Conservation (phyloP, 2,797 vertebrate species). For the Lophius americanus region DNA sequence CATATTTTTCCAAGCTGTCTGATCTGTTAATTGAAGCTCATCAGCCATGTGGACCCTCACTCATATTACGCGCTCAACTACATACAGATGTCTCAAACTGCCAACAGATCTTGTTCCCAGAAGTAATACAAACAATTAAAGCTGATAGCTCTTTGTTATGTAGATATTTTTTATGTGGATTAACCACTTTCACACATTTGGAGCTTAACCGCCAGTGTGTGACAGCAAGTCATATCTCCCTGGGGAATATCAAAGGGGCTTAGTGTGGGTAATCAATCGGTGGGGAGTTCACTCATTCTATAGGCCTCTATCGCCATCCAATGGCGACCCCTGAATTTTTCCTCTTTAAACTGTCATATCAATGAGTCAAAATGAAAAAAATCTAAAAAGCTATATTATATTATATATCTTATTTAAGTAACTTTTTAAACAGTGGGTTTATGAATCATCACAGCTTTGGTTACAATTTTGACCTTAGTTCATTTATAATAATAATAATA, state of each 20-base stretch:
- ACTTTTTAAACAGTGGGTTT: too few species aligned
- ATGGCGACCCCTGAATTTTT: slow-evolving; percentile 33
- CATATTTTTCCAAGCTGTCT: slow-evolving; percentile 18
- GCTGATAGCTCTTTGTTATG: slow-evolving; percentile 15
- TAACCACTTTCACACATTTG: slow-evolving; percentile 45
- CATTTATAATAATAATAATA: too few species aligned
- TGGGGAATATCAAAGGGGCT: slow-evolving; percentile 58
- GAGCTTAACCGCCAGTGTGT: slow-evolving; percentile 62
- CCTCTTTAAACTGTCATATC: too few species aligned
- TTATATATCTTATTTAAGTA: too few species aligned
- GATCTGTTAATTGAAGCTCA: slow-evolving; percentile 8
- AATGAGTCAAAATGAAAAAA: too few species aligned
- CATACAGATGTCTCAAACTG: slow-evolving; percentile 9
- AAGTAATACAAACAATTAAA: slow-evolving; percentile 8
- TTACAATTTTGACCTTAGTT: too few species aligned
- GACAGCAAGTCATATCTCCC: slow-evolving; percentile 52
- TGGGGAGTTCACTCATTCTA: slow-evolving; percentile 13
- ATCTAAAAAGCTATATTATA: not conserved
- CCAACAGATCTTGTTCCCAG: slow-evolving; percentile 6
- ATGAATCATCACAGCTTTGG: too few species aligned
- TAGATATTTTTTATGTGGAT: slow-evolving; percentile 30
- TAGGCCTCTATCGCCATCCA: slow-evolving; percentile 59
- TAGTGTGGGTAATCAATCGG: slow-evolving; percentile 32
- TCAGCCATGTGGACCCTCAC: not conserved
- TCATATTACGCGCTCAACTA: not conserved